Base-by-base conservation (phyloP, 2,888 invertebrate genomes). In the Polietes domitor region DNA sequence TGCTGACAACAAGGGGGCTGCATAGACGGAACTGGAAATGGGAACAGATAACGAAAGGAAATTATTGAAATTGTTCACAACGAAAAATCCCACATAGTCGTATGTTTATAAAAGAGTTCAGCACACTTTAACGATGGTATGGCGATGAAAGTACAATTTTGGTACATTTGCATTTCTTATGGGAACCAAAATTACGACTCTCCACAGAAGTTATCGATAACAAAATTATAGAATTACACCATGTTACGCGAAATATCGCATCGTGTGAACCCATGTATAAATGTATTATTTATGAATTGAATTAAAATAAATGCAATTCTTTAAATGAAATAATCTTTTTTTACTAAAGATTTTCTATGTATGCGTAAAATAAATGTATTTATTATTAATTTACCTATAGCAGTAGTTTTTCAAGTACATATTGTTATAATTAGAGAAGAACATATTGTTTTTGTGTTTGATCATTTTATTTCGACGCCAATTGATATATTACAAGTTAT, bases 381-480 rank as follows among this genome's bases (percentile, higher is more conserved):
- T 24, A 58, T 58, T 58, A 15, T 26, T 53, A 10, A 77, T 81
- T 89, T 90, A 90, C 90, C 90, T 88, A 88, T 91, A 91, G 70
- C 91, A 90, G 83, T 90, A 90, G 85, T 90, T 90, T 75, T 91
- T 90, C 70, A 91, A 87, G 81, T 90, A 90, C 91, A 90, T 91
- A 76, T 90, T 89, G 84, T 90, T 91, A 73, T 91, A 90, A 83
- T 90, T 90, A 2, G 90, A 89, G 78, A 91, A 90, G 82, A 90
- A 90, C 90, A 90, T 90, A 83, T 83, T 87, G 47, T 63, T 82
- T 47, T 15, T 1, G 53, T 12, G 12, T 74, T 75, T 28, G 15
- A 12, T 26, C 2, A 37, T 75, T 58, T 24, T 47, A 17, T 50
- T 47, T 43, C 24, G 5, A 47, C 4, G 47, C 21, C 58, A 61